Evolutionary conservation across 2,888 invertebrate genomes (phyloP).

Genomic region (Stenodera caucasica): DNA sequence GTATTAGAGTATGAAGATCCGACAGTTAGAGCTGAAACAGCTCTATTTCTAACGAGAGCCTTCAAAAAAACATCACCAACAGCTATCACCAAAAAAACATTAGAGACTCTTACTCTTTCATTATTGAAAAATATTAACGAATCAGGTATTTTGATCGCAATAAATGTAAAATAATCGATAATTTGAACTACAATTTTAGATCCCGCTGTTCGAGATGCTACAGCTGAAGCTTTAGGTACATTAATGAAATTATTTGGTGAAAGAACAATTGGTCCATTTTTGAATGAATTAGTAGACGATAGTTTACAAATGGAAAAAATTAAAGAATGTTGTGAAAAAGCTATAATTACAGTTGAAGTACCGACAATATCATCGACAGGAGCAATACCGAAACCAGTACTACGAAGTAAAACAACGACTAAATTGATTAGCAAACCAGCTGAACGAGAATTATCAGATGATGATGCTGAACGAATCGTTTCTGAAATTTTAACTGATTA

Average conservation of each 20-base stretch:
- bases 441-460: conserved; percentile 72
- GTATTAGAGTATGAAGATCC: conserved; percentile 92
- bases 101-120: conserved; percentile 78
- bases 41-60: conserved; percentile 80
- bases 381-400: conserved; percentile 18
- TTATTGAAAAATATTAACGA: conserved; percentile 79
- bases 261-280: conserved; percentile 81
- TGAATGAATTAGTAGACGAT: conserved; percentile 89
- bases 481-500: conserved; percentile 67
- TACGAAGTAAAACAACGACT: conserved; percentile 38
- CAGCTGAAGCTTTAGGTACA: conserved; percentile 92
- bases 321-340: conserved; percentile 92
- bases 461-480: conserved; percentile 77
- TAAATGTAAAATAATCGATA: not conserved
- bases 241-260: conserved; percentile 93
- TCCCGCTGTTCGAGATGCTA: conserved; percentile 87
- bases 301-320: conserved; percentile 90
- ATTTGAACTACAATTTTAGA: conserved; percentile 58
- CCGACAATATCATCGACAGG: conserved; percentile 41
- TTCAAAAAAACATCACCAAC: conserved; percentile 80
- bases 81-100: conserved; percentile 83
- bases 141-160: conserved; percentile 60
- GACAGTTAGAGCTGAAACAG: conserved; percentile 83
- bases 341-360: conserved; percentile 78
- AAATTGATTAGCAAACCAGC: conserved; percentile 45